Evolutionary conservation across 2,888 invertebrate species (phyloP).

Genomic region (Thymelicus sylvestris): DNA sequence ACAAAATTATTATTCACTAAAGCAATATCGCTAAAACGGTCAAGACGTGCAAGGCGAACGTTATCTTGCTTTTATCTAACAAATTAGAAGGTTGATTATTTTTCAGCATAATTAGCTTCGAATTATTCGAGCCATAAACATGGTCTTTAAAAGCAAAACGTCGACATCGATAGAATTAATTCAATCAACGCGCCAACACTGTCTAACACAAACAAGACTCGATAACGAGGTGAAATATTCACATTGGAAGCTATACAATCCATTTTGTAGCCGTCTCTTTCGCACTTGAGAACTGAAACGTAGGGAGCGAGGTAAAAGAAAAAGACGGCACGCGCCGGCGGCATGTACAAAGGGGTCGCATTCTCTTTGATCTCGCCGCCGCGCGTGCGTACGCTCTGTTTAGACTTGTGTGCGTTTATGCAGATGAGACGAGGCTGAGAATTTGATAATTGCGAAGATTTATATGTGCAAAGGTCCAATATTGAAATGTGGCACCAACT

Average conservation of each 20-base stretch:
- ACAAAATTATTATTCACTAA: conserved; percentile 11
- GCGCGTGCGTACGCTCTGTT: conserved; percentile 74
- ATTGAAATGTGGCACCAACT: conserved; percentile 44
- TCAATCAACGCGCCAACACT: conserved; percentile 62
- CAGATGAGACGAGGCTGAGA: conserved; percentile 78
- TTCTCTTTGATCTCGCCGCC: conserved; percentile 81
- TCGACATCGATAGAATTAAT: conserved; percentile 66
- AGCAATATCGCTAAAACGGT: conserved; percentile 10
- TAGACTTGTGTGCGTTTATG: conserved; percentile 72
- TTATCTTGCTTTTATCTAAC: conserved; percentile 30
- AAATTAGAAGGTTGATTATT: conserved; percentile 22
- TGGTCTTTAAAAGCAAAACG: conserved; percentile 41
- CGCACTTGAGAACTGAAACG: conserved; percentile 60
- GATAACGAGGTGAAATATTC: conserved; percentile 85
- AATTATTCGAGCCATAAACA: conserved; percentile 33
- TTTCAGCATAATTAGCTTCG: conserved; percentile 23
- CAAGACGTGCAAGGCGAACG: conserved; percentile 1
- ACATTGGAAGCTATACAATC: conserved; percentile 81
- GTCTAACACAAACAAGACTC: conserved; percentile 83
- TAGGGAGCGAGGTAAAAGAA: conserved; percentile 65
- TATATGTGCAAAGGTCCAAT: conserved; percentile 61
- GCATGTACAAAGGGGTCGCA: conserved; percentile 81
- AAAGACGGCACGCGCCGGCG: conserved; percentile 80
- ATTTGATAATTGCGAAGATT: conserved; percentile 85
- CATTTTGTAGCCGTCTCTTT: conserved; percentile 66